phyloP scores from a whole-genome alignment of 2,113 vertebrate species.

The Istiophorus platypterus region DNA sequence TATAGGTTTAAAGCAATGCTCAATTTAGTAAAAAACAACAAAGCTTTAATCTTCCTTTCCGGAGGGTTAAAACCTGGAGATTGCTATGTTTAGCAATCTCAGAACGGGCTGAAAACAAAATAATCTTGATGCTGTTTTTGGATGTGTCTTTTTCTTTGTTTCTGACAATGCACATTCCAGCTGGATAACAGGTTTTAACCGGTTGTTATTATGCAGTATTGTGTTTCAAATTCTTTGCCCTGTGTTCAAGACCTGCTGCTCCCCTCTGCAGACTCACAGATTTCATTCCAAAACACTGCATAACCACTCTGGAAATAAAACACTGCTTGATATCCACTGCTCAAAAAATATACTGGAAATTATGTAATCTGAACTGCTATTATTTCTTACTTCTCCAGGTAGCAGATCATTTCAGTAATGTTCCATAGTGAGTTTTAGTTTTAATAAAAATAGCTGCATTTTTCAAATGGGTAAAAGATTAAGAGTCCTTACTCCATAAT shows the following conservation, averaged over 20 bases:
- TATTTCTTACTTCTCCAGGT: background rate
- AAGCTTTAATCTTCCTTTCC: constrained; percentile 35
- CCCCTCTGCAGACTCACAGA: constrained; percentile 42
- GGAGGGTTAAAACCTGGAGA: constrained; percentile 30
- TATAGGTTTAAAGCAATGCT: background rate
- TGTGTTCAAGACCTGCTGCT: constrained; percentile 54
- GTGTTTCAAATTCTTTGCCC: constrained; percentile 70
- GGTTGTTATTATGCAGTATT: constrained; percentile 70
- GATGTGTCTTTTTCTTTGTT: constrained; percentile 67
- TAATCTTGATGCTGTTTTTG: constrained; percentile 68
- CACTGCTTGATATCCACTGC: background rate
- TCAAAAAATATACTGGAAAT: constrained; percentile 22
- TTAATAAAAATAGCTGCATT: background rate
- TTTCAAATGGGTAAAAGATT: background rate
- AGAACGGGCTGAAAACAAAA: constrained; percentile 63
- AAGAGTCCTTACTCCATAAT: background rate
- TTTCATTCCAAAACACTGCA: constrained; percentile 47
- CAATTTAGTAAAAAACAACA: constrained; percentile 54
- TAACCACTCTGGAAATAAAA: constrained; percentile 30
- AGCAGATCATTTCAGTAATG: background rate
- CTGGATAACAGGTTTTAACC: constrained; percentile 75
- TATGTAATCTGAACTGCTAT: constrained; percentile 3
- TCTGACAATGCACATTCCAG: constrained; percentile 79
- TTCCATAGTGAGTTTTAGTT: background rate
- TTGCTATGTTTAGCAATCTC: constrained; percentile 67